These are phyloP conservation scores for Penaeus monodon DNA, from an alignment of 2,888 invertebrate species.

Conservation along the genomic window DNA sequence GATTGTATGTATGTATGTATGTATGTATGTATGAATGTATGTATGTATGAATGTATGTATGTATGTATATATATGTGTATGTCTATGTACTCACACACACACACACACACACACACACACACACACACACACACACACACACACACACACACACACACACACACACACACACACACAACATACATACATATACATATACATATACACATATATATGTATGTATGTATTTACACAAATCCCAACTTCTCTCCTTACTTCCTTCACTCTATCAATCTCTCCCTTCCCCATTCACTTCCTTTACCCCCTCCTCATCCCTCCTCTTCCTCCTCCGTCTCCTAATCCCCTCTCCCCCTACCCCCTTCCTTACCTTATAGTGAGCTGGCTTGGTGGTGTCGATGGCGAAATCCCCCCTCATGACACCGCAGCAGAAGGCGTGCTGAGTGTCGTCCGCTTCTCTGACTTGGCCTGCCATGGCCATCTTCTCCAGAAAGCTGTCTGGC, in stretches of 20 bases:
- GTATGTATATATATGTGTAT: not conserved
- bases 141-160: not conserved
- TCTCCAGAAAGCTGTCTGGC: constrained; percentile 63
- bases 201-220: not conserved
- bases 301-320: not conserved
- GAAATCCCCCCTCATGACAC: constrained; percentile 42
- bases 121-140: not conserved
- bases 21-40: constrained; percentile 2
- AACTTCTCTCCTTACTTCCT: not conserved
- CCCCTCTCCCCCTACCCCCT: not conserved
- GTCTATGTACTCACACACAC: not conserved
- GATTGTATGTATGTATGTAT: not conserved
- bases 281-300: not conserved
- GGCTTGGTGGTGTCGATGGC: constrained; percentile 62
- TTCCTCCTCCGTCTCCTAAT: not conserved
- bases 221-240: not conserved
- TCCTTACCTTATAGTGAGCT: constrained; percentile 57
- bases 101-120: not conserved
- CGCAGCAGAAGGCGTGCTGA: constrained; percentile 48
- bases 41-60: not conserved
- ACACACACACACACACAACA: not conserved
- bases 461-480: constrained; percentile 62
- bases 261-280: not conserved
- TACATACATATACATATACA: not conserved
- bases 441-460: constrained; percentile 45